A percentile compares a stretch with the other conserved stretches of the same genome.
Evolutionary conservation across 2,888 invertebrate genomes (phyloP).

Genomic region (Epinotia nisella): DNA sequence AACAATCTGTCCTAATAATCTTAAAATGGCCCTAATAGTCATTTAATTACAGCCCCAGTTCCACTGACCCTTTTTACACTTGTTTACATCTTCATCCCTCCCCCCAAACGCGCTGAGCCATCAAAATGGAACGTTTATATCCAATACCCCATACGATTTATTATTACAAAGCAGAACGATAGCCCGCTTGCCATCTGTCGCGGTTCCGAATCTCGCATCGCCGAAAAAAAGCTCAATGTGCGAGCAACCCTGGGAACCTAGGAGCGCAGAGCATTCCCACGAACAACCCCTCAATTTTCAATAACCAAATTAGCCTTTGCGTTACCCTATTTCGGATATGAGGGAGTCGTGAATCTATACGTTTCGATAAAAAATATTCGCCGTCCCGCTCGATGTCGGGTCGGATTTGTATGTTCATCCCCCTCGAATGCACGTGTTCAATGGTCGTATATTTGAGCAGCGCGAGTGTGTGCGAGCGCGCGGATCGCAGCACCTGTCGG

Average conservation of each 20-base stretch:
- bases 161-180: conserved; percentile 80
- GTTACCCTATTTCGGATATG: conserved; percentile 85
- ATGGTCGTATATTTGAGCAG: conserved; percentile 76
- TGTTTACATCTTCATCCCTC: conserved; percentile 84
- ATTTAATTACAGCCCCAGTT: conserved; percentile 80
- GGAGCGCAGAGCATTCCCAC: conserved; percentile 87
- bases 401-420: conserved; percentile 70
- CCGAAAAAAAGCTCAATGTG: conserved; percentile 83
- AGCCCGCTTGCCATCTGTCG: conserved; percentile 84
- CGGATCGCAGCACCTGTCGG: conserved; percentile 78
- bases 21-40: conserved; percentile 80
- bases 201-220: conserved; percentile 80
- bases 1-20: conserved; percentile 76
- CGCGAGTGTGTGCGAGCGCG: conserved; percentile 73
- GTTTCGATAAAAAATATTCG: conserved; percentile 78
- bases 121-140: conserved; percentile 84
- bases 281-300: conserved; percentile 86
- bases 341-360: conserved; percentile 85
- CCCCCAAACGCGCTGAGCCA: conserved; percentile 75
- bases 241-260: conserved; percentile 87
- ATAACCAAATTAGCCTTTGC: conserved; percentile 86
- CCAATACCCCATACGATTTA: conserved; percentile 82
- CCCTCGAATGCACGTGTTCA: conserved; percentile 85
- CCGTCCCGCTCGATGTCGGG: conserved; percentile 64
- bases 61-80: conserved; percentile 85